Evolutionary conservation across 2,888 invertebrate genomes (phyloP).

Genomic region (Acleris sparsana): DNA sequence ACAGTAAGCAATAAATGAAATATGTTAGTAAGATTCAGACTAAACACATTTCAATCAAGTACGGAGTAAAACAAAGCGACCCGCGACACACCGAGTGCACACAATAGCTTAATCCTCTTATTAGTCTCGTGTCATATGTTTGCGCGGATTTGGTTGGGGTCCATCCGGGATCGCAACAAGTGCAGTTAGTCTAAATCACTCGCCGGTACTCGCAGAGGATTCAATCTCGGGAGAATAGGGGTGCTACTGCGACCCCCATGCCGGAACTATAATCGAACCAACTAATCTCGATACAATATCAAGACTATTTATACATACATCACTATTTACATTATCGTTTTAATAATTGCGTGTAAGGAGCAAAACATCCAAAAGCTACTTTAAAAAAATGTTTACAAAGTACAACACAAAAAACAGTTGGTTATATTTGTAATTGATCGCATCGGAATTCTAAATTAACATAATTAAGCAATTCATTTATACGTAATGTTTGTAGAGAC

Average conservation of each 20-base stretch:
- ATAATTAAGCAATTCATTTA: constrained; percentile 44
- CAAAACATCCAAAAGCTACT: constrained; percentile 28
- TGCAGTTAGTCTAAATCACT: constrained; percentile 79
- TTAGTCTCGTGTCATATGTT: constrained; percentile 71
- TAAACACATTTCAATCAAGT: neutral
- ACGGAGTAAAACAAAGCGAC: constrained; percentile 38
- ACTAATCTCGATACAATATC: constrained; percentile 58
- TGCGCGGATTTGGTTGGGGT: constrained; percentile 48
- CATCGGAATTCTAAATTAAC: constrained; percentile 41
- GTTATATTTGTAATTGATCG: constrained; percentile 36
- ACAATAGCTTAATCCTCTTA: constrained; percentile 62
- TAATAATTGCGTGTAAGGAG: neutral
- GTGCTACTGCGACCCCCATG: constrained; percentile 54
- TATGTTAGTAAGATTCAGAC: too few species aligned
- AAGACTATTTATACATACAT: constrained; percentile 4
- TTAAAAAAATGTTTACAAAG: constrained; percentile 30
- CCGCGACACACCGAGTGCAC: constrained; percentile 52
- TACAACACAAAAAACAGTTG: constrained; percentile 15
- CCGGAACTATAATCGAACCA: constrained; percentile 45
- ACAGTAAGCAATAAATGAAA: too few species aligned
- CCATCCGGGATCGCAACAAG: constrained; percentile 65
- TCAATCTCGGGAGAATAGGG: constrained; percentile 64
- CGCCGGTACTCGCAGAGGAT: constrained; percentile 58
- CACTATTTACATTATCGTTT: neutral
- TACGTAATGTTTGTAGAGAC: constrained; percentile 25